Percentiles rank a stretch among this genome's conserved stretches.
These are phyloP conservation scores for Seriola aureovittata DNA, from an alignment of 2,113 vertebrate genomes.

Conservation along the genomic window DNA sequence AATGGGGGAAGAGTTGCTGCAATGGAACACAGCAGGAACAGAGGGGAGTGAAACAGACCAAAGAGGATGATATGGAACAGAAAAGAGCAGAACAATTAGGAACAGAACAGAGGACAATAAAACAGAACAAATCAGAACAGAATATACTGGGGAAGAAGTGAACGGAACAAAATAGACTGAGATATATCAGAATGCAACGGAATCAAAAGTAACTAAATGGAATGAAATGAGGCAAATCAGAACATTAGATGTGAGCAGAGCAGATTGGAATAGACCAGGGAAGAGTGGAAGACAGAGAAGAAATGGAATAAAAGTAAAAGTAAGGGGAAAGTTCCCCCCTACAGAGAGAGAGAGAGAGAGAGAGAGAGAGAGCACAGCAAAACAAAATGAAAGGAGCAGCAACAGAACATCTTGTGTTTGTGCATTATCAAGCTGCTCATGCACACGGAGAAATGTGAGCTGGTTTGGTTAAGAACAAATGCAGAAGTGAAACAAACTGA, in stretches of 20 bases:
- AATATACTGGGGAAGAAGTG: neutral
- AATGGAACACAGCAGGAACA: constrained; percentile 33
- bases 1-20: constrained; percentile 17
- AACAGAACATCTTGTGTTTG: constrained; percentile 38
- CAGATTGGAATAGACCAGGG: neutral
- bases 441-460: neutral
- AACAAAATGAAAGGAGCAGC: neutral
- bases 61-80: constrained; percentile 11
- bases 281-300: neutral
- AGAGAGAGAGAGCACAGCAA: neutral
- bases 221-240: neutral
- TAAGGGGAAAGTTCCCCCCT: neutral
- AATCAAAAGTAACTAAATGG: neutral
- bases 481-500: constrained; percentile 26
- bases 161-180: neutral
- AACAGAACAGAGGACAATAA: neutral
- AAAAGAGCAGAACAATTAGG: neutral
- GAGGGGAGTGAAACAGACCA: constrained; percentile 35
- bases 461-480: constrained; percentile 22
- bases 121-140: neutral
- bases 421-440: constrained; percentile 4
- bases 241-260: neutral
- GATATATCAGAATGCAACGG: neutral
- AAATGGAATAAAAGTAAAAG: neutral
- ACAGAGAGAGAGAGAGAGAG: neutral